Conservation (phyloP, 2,888 invertebrate species). For the Rotaria socialis region DNA sequence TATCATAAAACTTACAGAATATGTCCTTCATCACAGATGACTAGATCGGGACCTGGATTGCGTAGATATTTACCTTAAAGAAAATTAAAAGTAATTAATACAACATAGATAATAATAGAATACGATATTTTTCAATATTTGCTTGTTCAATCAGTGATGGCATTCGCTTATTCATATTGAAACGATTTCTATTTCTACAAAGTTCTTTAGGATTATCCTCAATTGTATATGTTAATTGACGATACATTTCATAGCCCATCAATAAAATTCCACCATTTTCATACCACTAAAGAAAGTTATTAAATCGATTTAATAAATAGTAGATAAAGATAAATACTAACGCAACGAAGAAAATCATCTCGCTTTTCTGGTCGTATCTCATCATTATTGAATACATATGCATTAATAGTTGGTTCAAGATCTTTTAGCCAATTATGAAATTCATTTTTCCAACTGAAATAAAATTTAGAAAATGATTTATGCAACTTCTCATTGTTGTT, state of each 20-base stretch:
- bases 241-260: slow-evolving; percentile 7
- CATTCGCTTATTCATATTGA: neutral
- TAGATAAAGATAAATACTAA: neutral
- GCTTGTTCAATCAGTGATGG: neutral
- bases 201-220: neutral
- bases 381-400: neutral
- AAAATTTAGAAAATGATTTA: neutral
- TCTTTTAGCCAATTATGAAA: neutral
- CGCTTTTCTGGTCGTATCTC: neutral
- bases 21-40: slow-evolving; percentile 83
- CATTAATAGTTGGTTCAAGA: neutral
- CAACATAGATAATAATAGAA: neutral
- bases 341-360: neutral
- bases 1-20: slow-evolving; percentile 63
- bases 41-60: slow-evolving; percentile 30
- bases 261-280: neutral
- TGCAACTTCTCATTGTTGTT: too few species aligned
- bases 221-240: neutral
- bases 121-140: neutral
- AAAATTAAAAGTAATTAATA: too few species aligned
- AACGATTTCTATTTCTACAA: too few species aligned
- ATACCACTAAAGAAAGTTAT: neutral
- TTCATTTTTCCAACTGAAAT: slow-evolving; percentile 13
- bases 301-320: neutral
- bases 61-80: neutral